Percentiles rank a stretch among this genome's conserved stretches.
Conservation (phyloP, 1,140 invertebrate genomes). For the Harlomillsia oculata region DNA sequence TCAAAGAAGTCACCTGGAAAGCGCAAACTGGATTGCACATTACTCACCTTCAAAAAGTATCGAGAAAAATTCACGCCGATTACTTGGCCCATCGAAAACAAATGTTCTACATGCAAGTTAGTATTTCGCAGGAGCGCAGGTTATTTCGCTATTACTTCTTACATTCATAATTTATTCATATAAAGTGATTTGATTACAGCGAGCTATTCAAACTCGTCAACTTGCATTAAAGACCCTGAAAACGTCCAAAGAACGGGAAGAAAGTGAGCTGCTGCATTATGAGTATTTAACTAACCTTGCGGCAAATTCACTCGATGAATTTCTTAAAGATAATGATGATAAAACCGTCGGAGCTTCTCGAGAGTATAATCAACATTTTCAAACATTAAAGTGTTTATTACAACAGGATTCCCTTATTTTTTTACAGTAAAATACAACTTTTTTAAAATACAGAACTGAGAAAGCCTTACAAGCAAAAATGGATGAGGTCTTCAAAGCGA, state of each 20-base stretch:
- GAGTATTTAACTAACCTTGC: slow-evolving; percentile 27
- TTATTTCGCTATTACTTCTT: not conserved
- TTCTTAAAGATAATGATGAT: slow-evolving; percentile 32
- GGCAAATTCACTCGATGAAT: slow-evolving; percentile 22
- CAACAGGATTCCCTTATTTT: no score
- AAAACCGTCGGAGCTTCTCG: slow-evolving; percentile 10
- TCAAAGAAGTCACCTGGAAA: slow-evolving; percentile 25
- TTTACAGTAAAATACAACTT: not conserved
- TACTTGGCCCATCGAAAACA: slow-evolving; percentile 25
- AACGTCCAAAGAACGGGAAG: slow-evolving; percentile 13
- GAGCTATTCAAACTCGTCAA: slow-evolving; percentile 18
- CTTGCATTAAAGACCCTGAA: slow-evolving; percentile 14
- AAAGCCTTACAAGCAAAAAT: slow-evolving; percentile 22
- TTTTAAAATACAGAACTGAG: slow-evolving; percentile 18
- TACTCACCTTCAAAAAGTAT: slow-evolving; percentile 28
- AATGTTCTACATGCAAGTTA: slow-evolving; percentile 27
- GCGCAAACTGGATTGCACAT: slow-evolving; percentile 25
- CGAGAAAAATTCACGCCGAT: slow-evolving; percentile 22
- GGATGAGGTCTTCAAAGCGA: slow-evolving; percentile 10
- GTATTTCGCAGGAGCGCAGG: not conserved
- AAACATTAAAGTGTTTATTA: not conserved
- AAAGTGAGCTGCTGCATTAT: slow-evolving; percentile 25
- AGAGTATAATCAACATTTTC: not conserved
- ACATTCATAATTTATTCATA: not conserved
- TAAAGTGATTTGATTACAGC: not conserved